phyloP scores from a whole-genome alignment of 1,140 invertebrate species.

The Notospermus geniculatus region DNA sequence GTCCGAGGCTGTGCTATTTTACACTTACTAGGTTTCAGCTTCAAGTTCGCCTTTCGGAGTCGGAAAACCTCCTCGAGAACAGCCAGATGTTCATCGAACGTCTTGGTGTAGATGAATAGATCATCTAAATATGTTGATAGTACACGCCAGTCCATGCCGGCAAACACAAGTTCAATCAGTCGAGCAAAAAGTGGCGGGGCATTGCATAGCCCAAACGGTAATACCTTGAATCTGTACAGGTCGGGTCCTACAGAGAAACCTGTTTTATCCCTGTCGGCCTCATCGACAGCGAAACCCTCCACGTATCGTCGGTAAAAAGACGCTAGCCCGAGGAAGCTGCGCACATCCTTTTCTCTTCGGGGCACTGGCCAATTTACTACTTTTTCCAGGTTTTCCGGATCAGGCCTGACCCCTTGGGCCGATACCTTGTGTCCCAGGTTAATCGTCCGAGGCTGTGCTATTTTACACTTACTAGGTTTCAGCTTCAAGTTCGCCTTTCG shows the following conservation, averaged over 20 bases:
- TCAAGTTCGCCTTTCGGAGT: not conserved
- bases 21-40: constrained; percentile 5
- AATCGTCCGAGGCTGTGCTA: not conserved
- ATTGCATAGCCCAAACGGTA: not conserved
- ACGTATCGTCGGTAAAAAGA: constrained; percentile 28
- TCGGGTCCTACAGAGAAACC: not conserved
- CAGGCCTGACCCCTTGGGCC: not conserved
- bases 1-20: not conserved
- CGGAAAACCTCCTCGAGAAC: too few relatives aligned
- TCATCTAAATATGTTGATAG: not conserved
- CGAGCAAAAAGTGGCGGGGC: not conserved
- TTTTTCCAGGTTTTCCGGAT: not conserved
- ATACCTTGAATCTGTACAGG: not conserved
- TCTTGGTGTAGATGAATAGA: not conserved
- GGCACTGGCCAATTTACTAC: constrained; percentile 12
- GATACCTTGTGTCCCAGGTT: not conserved
- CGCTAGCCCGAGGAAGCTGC: constrained; percentile 22
- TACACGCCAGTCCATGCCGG: not conserved
- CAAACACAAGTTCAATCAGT: not conserved
- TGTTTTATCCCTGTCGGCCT: constrained; percentile 43
- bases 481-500: not conserved
- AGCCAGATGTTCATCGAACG: too few relatives aligned
- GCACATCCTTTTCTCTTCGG: constrained; percentile 3
- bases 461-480: constrained; percentile 2
- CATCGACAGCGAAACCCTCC: constrained; percentile 25